Base-by-base conservation (phyloP, 2,888 invertebrate species). In the Tetropium fuscum region DNA sequence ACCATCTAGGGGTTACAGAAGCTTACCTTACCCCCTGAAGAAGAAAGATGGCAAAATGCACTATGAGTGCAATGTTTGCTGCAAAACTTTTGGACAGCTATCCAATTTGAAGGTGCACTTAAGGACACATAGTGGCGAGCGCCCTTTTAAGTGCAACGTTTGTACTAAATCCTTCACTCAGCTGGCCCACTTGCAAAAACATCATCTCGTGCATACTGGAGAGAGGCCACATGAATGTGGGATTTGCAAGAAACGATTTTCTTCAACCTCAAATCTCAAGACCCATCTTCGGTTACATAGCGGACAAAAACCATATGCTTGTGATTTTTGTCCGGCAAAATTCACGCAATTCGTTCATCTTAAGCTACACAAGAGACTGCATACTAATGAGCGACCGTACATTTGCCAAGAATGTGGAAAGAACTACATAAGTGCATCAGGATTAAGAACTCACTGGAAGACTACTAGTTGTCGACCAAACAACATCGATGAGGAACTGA, bases 1-100 rank as follows among this genome's bases (percentile, higher is more conserved):
- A 71, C 88, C 89, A 1, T 91, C 92, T 0, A 86, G 97, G 38
- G 97, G 97, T 7, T 97, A 96, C 79, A 87, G 96, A 64, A 95
- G 97, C 61, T 85, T 98, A 66, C 98, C 98, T 0, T 98, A 98
- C 81, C 98, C 98, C 0, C 84, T 98, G 41, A 94, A 96, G 84
- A 98, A 98, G 84, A 97, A 97, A 82, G 97, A 99, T 78, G 99
- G 99, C 0, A 98, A 98, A 84, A 98, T 98, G 94, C 97, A 98
- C 78, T 99, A 99, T 82, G 97, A 98, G 82, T 99, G 99, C 83
- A 98, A 98, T 78, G 95, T 98, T 2, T 99, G 99, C 80, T 92
- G 91, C 80, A 99, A 99, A 83, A 97, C 97, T 0, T 99, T 99
- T 78, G 99, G 99, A 1, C 99, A 99, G 82, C 84, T 99, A 68